phyloP scores from a whole-genome alignment of 2,113 vertebrate species.

The Oxyura jamaicensis region DNA sequence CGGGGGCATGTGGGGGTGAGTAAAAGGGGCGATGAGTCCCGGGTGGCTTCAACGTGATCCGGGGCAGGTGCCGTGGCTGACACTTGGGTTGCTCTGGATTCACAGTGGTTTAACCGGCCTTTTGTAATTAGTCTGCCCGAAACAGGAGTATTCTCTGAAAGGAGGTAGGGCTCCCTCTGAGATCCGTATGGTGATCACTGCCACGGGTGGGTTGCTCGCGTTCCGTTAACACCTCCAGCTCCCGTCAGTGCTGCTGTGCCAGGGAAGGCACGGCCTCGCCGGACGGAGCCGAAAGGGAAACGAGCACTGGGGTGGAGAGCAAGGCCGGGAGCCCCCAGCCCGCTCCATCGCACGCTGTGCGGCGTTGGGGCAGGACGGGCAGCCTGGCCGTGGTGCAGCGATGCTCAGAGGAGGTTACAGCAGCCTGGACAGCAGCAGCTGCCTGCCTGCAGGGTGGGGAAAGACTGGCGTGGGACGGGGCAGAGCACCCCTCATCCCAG shows the following conservation, averaged over 20 bases:
- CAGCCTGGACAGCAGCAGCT: no score
- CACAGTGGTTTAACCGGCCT: neutral
- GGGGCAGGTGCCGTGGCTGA: neutral
- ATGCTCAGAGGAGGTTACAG: no score
- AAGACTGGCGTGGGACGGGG: neutral
- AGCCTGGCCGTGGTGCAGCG: no score
- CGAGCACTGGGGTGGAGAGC: no score
- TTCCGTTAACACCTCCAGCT: neutral
- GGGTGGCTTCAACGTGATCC: accelerated
- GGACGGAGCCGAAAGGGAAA: no score
- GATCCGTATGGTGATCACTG: accelerated
- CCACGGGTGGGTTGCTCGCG: neutral
- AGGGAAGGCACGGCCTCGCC: no score
- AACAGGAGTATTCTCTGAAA: neutral
- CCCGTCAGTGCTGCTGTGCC: no score
- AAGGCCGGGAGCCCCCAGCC: no score
- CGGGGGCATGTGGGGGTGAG: accelerated
- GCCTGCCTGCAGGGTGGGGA: no score
- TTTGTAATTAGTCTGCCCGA: neutral
- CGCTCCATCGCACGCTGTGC: no score
- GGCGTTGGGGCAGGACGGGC: no score
- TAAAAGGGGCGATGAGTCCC: neutral
- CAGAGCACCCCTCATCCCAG: neutral
- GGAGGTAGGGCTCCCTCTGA: neutral
- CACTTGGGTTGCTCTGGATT: neutral